These are phyloP conservation scores for Dissostichus mawsoni DNA, from an alignment of 2,113 vertebrate genomes.

Conservation along the genomic window DNA sequence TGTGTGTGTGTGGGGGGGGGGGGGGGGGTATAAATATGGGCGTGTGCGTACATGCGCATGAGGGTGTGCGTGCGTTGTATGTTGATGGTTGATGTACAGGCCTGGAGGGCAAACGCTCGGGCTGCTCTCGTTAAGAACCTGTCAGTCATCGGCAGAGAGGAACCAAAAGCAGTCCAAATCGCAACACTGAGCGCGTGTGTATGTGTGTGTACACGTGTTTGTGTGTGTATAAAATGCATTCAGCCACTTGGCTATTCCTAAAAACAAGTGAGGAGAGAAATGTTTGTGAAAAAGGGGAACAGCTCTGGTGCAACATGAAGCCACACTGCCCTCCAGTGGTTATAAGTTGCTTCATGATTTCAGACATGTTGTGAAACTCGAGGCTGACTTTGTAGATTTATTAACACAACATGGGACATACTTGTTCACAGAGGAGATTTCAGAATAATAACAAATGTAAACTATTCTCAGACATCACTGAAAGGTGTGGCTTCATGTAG, in stretches of 20 bases:
- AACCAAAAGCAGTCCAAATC: slow-evolving; percentile 81
- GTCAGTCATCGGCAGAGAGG: slow-evolving; percentile 82
- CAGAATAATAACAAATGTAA: not conserved
- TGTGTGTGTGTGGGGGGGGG: not conserved
- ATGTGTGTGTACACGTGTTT: slow-evolving; percentile 50
- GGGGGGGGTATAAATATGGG: slow-evolving; percentile 30
- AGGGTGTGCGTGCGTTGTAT: slow-evolving; percentile 69
- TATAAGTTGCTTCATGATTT: slow-evolving; percentile 12
- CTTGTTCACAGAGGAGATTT: slow-evolving; percentile 7
- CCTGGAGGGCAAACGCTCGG: slow-evolving; percentile 82
- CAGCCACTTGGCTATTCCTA: slow-evolving; percentile 72
- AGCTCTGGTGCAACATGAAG: slow-evolving; percentile 52
- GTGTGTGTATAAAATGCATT: slow-evolving; percentile 70
- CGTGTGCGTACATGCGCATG: slow-evolving; percentile 44
- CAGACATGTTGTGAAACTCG: slow-evolving; percentile 1
- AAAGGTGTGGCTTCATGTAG: not conserved
- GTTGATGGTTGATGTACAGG: slow-evolving; percentile 82
- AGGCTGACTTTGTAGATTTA: slow-evolving; percentile 16
- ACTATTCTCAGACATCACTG: not conserved
- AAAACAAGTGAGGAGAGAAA: slow-evolving; percentile 49
- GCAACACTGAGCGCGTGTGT: slow-evolving; percentile 66
- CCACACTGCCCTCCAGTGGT: slow-evolving; percentile 84
- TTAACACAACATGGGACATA: not conserved
- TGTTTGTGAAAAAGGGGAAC: slow-evolving; percentile 8
- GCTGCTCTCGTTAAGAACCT: slow-evolving; percentile 84